Conservation (phyloP, 2,797 vertebrate species). For the Leptoclinus maculatus region DNA sequence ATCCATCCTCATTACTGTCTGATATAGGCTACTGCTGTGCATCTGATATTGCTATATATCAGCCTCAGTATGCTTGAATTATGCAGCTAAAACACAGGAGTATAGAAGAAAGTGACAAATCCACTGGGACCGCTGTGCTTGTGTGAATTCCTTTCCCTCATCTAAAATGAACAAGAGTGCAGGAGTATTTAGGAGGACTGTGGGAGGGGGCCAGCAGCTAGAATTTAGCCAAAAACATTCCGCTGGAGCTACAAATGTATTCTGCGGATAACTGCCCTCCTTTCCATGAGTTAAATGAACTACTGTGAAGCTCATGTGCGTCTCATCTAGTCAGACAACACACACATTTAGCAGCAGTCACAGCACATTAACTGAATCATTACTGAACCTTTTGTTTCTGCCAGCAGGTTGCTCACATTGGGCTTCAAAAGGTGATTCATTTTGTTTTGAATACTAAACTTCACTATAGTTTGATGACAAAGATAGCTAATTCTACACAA, state of each 20-base stretch:
- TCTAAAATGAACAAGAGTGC: background rate
- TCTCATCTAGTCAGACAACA: background rate
- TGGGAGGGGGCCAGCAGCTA: background rate
- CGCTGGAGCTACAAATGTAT: background rate
- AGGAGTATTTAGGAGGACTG: background rate
- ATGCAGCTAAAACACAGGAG: background rate
- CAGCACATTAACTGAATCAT: background rate
- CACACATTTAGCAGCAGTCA: background rate
- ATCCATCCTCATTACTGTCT: background rate
- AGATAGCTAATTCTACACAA: background rate
- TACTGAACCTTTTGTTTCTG: background rate
- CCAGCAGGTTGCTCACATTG: too few relatives aligned
- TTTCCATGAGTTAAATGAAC: background rate
- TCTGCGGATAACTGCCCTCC: background rate
- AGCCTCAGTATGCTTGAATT: background rate
- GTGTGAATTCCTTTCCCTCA: conserved; percentile 9
- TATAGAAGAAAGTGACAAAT: conserved; percentile 25
- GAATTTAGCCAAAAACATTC: background rate
- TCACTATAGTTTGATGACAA: background rate
- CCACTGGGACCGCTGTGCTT: background rate
- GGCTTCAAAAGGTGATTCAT: too few relatives aligned
- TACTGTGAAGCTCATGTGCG: background rate
- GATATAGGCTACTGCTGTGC: background rate
- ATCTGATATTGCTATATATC: background rate
- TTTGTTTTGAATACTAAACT: too few relatives aligned